These are phyloP conservation scores for Heliconius ismenius DNA, from an alignment of 2,888 invertebrate species.

Conservation along the genomic window DNA sequence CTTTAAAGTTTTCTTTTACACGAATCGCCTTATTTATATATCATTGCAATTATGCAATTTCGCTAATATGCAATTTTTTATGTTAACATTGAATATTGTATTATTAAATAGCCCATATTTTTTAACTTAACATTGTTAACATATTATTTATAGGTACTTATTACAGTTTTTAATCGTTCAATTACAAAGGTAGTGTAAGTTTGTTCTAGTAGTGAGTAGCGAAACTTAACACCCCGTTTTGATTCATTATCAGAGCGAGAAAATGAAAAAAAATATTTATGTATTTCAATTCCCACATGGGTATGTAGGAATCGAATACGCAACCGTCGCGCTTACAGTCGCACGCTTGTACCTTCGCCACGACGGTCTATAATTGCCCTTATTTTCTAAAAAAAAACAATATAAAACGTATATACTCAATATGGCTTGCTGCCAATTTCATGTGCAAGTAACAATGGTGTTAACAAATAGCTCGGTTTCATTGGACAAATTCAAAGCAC, in stretches of 20 bases:
- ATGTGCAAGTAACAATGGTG: constrained; percentile 31
- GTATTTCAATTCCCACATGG: not conserved
- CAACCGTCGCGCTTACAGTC: not conserved
- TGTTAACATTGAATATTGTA: no score
- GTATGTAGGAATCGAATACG: not conserved
- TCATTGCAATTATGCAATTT: not conserved
- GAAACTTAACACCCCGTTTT: no score
- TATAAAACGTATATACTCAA: constrained; percentile 12
- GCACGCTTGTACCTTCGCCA: not conserved
- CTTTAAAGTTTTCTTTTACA: not conserved
- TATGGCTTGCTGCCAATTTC: constrained; percentile 31
- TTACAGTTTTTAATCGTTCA: no score
- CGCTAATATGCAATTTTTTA: no score
- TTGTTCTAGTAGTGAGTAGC: no score
- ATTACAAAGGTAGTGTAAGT: no score
- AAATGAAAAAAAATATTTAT: not conserved
- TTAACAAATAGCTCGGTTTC: constrained; percentile 34
- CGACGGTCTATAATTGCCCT: not conserved
- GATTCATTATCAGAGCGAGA: not conserved
- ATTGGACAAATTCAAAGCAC: constrained; percentile 35
- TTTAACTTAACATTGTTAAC: no score
- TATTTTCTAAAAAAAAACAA: not conserved
- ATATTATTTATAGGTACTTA: no score
- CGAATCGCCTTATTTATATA: not conserved
- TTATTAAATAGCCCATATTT: no score